Percentiles rank a stretch among this genome's conserved stretches.
Evolutionary conservation across 2,888 invertebrate genomes (phyloP).

Genomic region (Helobdella robusta): DNA sequence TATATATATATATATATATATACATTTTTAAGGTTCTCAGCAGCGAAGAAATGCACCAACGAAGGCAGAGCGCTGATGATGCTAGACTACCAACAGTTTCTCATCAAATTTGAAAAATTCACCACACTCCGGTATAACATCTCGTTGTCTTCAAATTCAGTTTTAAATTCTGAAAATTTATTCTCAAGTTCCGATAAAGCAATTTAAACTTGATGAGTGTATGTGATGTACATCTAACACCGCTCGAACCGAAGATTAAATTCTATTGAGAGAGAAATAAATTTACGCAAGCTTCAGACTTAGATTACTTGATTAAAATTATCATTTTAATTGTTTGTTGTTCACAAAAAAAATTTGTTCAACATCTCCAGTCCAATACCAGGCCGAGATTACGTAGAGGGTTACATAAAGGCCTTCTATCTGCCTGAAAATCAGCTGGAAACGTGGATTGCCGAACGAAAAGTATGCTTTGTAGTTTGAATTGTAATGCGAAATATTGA

Average conservation of each 20-base stretch:
- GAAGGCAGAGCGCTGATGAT: conserved; percentile 96
- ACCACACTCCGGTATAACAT: conserved; percentile 57
- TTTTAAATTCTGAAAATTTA: no score
- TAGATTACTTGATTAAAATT: no score
- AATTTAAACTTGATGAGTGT: no score
- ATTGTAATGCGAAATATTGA: no score
- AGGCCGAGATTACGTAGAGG: conserved; percentile 79
- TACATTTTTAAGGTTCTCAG: conserved; percentile 39
- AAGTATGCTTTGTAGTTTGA: conserved; percentile 53
- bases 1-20: background rate
- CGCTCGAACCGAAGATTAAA: no score
- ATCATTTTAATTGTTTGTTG: no score
- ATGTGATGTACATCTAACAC: no score
- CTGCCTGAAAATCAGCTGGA: conserved; percentile 77
- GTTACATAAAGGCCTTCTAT: conserved; percentile 92
- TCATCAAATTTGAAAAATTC: conserved; percentile 74
- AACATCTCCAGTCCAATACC: conserved; percentile 63
- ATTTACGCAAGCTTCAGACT: no score
- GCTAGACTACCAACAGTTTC: conserved; percentile 86
- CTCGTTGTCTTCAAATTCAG: no score
- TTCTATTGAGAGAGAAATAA: no score
- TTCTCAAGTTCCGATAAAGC: no score
- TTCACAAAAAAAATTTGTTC: no score
- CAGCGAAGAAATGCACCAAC: conserved; percentile 81
- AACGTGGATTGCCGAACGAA: conserved; percentile 74